Conservation (phyloP, 1,140 invertebrate genomes). For the Alviniconcha marisindica region DNA sequence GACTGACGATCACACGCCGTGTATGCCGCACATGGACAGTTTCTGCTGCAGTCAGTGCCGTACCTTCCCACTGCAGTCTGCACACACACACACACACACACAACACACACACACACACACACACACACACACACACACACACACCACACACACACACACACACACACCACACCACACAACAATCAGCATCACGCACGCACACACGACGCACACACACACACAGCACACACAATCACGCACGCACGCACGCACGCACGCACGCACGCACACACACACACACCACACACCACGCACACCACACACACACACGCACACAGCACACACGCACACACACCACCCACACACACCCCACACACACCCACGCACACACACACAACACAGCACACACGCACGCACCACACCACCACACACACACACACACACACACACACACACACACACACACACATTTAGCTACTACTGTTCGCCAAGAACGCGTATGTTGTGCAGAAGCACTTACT, state of each 20-base stretch:
- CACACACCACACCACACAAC: too few species aligned
- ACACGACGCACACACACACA: too few species aligned
- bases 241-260: too few species aligned
- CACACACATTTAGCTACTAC: too few species aligned
- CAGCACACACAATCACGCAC: too few species aligned
- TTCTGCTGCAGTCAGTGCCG: slow-evolving; percentile 57
- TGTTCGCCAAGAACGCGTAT: too few species aligned
- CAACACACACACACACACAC: background rate
- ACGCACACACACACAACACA: slow-evolving; percentile 18
- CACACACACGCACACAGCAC: slow-evolving; percentile 17
- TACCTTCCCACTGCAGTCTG: slow-evolving; percentile 56
- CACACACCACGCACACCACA: too few species aligned
- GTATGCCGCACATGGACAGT: slow-evolving; percentile 58
- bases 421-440: background rate
- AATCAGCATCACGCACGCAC: too few species aligned
- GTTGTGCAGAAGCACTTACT: too few species aligned
- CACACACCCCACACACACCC: background rate
- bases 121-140: background rate
- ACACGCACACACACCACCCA: too few species aligned
- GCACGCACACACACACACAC: too few species aligned
- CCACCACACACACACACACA: background rate
- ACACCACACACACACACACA: background rate
- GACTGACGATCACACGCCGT: slow-evolving; percentile 79
- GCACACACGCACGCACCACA: background rate
- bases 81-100: slow-evolving; percentile 13